phyloP scores from a whole-genome alignment of 1,140 invertebrate genomes.

The Ceratitis capitata region DNA sequence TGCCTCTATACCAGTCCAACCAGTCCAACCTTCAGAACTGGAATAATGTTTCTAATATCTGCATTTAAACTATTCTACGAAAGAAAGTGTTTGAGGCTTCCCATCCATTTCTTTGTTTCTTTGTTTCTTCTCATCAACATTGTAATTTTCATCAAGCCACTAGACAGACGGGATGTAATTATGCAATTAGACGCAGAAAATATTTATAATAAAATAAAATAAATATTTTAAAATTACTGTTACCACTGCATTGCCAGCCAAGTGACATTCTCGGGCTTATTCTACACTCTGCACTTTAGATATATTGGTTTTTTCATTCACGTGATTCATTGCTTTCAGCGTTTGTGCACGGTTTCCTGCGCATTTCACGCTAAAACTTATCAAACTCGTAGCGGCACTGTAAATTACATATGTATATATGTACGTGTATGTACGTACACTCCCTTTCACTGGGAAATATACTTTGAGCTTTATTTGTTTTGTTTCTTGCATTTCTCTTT shows the following conservation, averaged over 20 bases:
- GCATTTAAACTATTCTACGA: neutral
- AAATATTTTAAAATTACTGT: neutral
- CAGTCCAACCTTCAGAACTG: neutral
- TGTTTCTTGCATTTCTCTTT: neutral
- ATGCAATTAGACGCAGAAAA: neutral
- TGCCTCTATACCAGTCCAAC: neutral
- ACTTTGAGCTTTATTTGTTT: neutral
- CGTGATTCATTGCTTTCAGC: neutral
- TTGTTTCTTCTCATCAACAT: neutral
- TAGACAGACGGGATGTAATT: slow-evolving; percentile 15
- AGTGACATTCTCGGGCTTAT: neutral
- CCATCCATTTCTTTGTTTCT: neutral
- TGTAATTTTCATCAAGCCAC: neutral
- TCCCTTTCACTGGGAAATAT: neutral
- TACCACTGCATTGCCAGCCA: neutral
- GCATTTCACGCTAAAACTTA: neutral
- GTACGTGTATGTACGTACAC: too few species aligned
- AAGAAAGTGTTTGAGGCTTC: slow-evolving; percentile 2
- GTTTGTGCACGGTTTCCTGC: neutral
- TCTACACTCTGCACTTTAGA: neutral
- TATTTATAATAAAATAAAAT: neutral
- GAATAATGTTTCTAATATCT: too few species aligned
- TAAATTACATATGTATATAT: too few species aligned
- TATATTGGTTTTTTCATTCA: neutral
- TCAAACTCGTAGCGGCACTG: too few species aligned